Evolutionary conservation across 2,113 vertebrate species (phyloP), one percentile per base, ranked within the genome.

Genomic region (Serinus canaria): DNA sequence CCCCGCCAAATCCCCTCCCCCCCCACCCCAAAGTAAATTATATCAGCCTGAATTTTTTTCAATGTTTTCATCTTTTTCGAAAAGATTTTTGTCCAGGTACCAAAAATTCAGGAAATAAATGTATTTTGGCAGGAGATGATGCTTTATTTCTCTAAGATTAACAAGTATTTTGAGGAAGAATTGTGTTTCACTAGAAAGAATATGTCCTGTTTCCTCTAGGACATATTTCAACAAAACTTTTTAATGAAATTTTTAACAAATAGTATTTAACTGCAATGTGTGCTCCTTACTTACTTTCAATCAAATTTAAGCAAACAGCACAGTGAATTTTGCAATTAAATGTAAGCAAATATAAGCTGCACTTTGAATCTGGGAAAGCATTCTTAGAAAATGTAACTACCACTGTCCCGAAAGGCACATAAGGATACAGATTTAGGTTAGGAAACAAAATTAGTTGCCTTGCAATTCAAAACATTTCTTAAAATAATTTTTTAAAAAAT

Each of bases 21-120:
- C 13, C 41, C 41, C 6, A 13, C 39, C 39, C 16, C 14, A 22
- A 12, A 47, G 33, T 25, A 63, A 47, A 43, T 27, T 3, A 35
- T 6, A 58, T 66, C 21, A 77, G 13, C 3, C 4, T 55, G 15
- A 5, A 37, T 60, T 23, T 31, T 31, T 64, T 37, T 17, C 27
- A 21, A 33, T 24, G 12, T 44, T 63, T 59, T 67, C 9, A 23
- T 47, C 7, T 81, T 84, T 76, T 75, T 68, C 6, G 41, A 64
- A 56, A 72, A 52, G 0, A 3, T 22, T 1, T 50, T 87, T 89
- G 4, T 28, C 10, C 21, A 35, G 7, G 3, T 50, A 70, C 2
- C 6, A 87, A 88, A 58, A 58, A 15, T 50, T 31, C 24, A 18
- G 31, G 1, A 9, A 20, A 44, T 73, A 31, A 43, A 56, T 9